Base-by-base conservation (phyloP, 2,113 vertebrate genomes). In the Acrocephalus arundinaceus region DNA sequence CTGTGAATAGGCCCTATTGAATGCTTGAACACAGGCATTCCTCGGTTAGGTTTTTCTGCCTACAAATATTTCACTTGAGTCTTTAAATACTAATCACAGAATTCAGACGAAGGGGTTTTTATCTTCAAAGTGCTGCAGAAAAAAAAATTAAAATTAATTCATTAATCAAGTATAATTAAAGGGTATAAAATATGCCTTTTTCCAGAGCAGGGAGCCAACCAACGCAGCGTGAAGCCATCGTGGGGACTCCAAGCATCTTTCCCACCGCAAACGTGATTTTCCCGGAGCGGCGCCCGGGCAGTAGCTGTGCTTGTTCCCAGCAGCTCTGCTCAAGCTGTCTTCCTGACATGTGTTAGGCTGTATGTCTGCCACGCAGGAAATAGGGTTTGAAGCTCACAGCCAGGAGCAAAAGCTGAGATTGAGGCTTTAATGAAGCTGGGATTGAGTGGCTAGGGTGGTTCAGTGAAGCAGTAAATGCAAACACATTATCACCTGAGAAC, bases 401-500 rank as follows among this genome's bases (percentile, higher is more conserved):
- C 87, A 96, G 96, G 91, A 94, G 96, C 97, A 96, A 94, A 93
- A 92, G 67, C 93, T 91, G 90, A 93, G 94, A 90, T 94, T 93
- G 95, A 91, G 91, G 96, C 93, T 97, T 97, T 97, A 98, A 97
- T 98, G 97, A 97, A 96, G 96, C 95, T 93, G 93, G 95, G 96
- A 97, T 96, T 89, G 94, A 94, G 96, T 92, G 94, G 95, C 94
- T 83, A 70, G 95, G 96, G 97, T 91, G 87, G 96, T 87, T 96
- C 97, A 98, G 97, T 97, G 95, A 98, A 97, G 97, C 97, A 97
- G 97, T 95, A 98, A 98, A 98, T 97, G 97, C 97, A 97, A 97
- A 98, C 97, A 97, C 97, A 98, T 98, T 97, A 98, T 98, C 97
- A 98, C 97, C 97, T 98, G 97, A 97, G 97, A 97, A 96, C 96